Conservation (phyloP, 1,140 invertebrate genomes). For the Plodia interpunctella region DNA sequence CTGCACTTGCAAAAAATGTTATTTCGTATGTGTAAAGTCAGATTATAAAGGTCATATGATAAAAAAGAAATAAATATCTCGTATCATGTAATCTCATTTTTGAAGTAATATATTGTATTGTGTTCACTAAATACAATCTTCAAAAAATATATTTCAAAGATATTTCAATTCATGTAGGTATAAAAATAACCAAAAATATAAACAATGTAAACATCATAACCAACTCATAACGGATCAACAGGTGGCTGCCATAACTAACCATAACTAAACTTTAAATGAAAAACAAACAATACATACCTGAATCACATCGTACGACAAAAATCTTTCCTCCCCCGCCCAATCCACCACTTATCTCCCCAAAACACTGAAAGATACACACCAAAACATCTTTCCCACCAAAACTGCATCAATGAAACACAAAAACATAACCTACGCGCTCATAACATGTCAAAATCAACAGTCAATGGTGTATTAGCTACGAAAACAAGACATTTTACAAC, state of each 20-base stretch:
- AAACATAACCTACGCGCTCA: constrained; percentile 37
- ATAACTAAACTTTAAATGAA: not conserved
- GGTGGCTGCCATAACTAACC: constrained; percentile 31
- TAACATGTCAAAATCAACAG: constrained; percentile 15
- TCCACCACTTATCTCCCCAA: constrained; percentile 18
- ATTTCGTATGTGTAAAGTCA: too few species aligned
- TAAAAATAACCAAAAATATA: too few species aligned
- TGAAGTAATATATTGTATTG: too few species aligned
- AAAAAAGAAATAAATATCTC: too few species aligned
- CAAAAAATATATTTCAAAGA: too few species aligned
- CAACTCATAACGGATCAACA: constrained; percentile 31
- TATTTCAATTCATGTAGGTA: too few species aligned
- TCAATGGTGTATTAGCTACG: not conserved
- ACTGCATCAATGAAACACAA: constrained; percentile 20
- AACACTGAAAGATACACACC: constrained; percentile 6
- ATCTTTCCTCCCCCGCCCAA: not conserved
- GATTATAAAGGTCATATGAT: too few species aligned
- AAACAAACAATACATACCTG: constrained; percentile 28
- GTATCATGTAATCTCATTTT: too few species aligned
- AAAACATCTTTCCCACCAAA: constrained; percentile 46
- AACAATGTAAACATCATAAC: not conserved
- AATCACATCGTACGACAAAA: constrained; percentile 34
- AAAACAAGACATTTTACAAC: constrained; percentile 20
- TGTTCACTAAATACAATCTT: too few species aligned
- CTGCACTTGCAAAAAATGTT: not conserved